Percentiles rank a stretch among this genome's conserved stretches.
Evolutionary conservation across 1,140 invertebrate species (phyloP).

Genomic region (Aphaenogaster ashmeadi): DNA sequence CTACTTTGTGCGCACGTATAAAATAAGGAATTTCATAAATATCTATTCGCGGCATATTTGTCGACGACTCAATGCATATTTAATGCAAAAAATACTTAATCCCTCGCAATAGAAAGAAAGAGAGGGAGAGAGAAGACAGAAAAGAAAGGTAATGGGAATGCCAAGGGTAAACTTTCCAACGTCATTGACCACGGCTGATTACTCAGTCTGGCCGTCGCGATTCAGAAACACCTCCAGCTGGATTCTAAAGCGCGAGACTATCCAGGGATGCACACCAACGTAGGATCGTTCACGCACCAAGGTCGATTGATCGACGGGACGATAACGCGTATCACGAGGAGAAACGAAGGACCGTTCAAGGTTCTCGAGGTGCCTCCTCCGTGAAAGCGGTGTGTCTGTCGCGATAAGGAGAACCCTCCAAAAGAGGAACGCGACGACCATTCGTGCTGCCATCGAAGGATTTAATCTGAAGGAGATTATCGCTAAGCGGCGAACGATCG

Average conservation of each 20-base stretch:
- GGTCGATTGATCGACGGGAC: conserved; percentile 37
- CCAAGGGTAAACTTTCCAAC: conserved; percentile 36
- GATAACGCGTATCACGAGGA: conserved; percentile 43
- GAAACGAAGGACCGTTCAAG: conserved; percentile 37
- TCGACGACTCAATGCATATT: conserved; percentile 23
- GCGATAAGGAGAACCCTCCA: conserved; percentile 44
- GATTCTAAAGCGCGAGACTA: conserved; percentile 29
- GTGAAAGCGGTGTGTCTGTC: conserved; percentile 41
- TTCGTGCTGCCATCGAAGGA: conserved; percentile 44
- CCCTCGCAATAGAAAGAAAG: neutral
- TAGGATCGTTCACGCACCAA: conserved; percentile 26
- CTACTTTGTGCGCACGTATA: conserved; percentile 34
- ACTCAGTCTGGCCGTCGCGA: conserved; percentile 40
- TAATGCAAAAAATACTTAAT: conserved; percentile 28
- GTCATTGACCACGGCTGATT: conserved; percentile 43
- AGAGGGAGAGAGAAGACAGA: neutral
- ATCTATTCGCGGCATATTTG: conserved; percentile 23
- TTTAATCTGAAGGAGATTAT: conserved; percentile 68
- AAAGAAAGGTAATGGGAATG: conserved; percentile 37
- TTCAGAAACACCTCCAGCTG: neutral
- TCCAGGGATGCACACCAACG: conserved; percentile 8
- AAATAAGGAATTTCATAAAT: conserved; percentile 65
- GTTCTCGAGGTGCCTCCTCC: conserved; percentile 14
- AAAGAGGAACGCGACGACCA: conserved; percentile 53
- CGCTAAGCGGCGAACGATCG: conserved; percentile 51